A percentile compares a stretch with the other conserved stretches of the same genome.
Evolutionary conservation across 2,797 vertebrate species (phyloP).

Genomic region (Tenualosa thibaudeaui): DNA sequence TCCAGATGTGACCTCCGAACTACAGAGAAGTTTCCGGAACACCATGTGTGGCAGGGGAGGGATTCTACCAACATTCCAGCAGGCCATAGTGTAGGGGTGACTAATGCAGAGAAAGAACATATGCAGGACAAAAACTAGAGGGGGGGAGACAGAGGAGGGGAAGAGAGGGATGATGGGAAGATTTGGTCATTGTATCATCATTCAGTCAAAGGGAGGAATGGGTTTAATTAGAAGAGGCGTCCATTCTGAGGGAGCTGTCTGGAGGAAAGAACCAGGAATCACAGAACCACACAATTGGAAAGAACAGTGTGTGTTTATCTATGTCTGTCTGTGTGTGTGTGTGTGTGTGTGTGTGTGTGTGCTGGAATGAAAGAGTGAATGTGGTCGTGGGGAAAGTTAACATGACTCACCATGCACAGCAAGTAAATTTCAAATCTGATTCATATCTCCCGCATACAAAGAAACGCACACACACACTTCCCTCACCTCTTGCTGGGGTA

Average conservation of each 20-base stretch:
- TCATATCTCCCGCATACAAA: slow-evolving; percentile 25
- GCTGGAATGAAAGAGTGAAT: neutral
- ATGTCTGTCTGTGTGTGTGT: neutral
- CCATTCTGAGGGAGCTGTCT: neutral
- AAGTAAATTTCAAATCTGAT: slow-evolving; percentile 18
- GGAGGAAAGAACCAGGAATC: neutral
- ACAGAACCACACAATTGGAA: neutral
- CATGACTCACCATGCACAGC: neutral
- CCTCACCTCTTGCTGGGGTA: slow-evolving; percentile 67
- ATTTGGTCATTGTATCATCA: neutral
- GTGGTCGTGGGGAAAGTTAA: neutral
- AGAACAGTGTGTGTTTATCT: neutral
- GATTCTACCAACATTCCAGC: slow-evolving; percentile 7
- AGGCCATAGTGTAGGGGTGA: neutral
- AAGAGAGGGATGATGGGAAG: neutral
- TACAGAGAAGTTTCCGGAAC: slow-evolving; percentile 31
- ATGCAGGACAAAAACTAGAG: neutral
- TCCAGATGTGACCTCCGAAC: slow-evolving; percentile 54
- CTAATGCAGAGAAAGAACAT: neutral
- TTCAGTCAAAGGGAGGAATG: slow-evolving; percentile 13
- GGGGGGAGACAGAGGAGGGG: neutral
- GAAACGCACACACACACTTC: slow-evolving; percentile 23
- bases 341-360: neutral
- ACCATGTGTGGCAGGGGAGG: slow-evolving; percentile 10
- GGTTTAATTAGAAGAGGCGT: slow-evolving; percentile 8